Evolutionary conservation across 1,140 invertebrate species (phyloP), one percentile per base, ranked within the genome.

Genomic region (Linepithema humile): DNA sequence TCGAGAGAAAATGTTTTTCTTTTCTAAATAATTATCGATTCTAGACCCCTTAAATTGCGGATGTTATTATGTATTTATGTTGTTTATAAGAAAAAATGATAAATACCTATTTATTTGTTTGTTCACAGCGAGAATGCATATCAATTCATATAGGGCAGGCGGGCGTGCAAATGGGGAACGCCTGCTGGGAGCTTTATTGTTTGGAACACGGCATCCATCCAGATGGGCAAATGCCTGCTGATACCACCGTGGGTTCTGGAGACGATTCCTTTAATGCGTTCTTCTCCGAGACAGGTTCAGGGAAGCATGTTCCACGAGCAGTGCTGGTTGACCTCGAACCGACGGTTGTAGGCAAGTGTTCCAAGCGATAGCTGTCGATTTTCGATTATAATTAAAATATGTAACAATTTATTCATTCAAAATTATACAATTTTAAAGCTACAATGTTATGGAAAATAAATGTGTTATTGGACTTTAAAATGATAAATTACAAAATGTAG

Each of bases 161-260:
- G n/a, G 96, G 96, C 20, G 96, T 96, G 38, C 96, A 97, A 92
- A 97, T 97, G 89, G 96, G 96, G 69, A 96, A 97, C 91, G 96
- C 95, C 53, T 94, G 94, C 69, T 95, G 94, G 94, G 96, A 97
- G 88, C 93, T 97, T 43, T 97, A 96, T 89, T 97, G 96, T 90
- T 91, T 97, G 69, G 96, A 97, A 88, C 96, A 96, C 91, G 96
- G 96, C 9, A 96, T 97, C 73, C 95, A 96, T 87, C 95, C 96
- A 23, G 95, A 96, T 92, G 96, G 96, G 38, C 94, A 95, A 64
- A 95, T 94, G 92, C 93, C 94, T 4, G 92, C 91, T 35, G 90
- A 93, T 75, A 43, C 26, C 3, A 89, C 82, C 2, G 83, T 93
- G 12, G 92, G 92, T 35, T 94, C 95, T 17, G 95, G 95, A 43